Evolutionary conservation across 1,140 invertebrate genomes (phyloP).

Genomic region (Drosophila kanapiae): DNA sequence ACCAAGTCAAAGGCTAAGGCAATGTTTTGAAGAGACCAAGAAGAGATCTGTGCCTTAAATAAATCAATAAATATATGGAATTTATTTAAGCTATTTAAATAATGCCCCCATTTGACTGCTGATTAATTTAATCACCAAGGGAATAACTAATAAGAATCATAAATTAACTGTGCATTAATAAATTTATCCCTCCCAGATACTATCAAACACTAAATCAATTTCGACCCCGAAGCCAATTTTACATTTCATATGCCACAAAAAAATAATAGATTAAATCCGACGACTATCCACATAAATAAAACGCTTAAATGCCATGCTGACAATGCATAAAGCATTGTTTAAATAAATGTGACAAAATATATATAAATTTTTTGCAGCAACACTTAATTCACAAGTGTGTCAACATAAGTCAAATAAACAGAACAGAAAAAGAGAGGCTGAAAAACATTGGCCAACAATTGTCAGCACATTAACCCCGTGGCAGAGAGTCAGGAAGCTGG

Average conservation of each 20-base stretch:
- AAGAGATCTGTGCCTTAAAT: background rate
- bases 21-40: background rate
- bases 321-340: conserved; percentile 44
- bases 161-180: conserved; percentile 3
- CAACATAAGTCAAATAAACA: conserved; percentile 53
- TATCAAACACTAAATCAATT: conserved; percentile 10
- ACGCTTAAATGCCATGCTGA: conserved; percentile 45
- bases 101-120: background rate
- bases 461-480: conserved; percentile 70
- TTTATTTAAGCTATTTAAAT: background rate
- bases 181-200: conserved; percentile 10
- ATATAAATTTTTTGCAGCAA: conserved; percentile 52
- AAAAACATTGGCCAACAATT: conserved; percentile 49
- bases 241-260: conserved; percentile 12
- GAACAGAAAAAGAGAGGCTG: conserved; percentile 1
- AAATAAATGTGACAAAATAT: conserved; percentile 47
- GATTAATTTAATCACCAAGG: conserved; percentile 10
- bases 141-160: conserved; percentile 13
- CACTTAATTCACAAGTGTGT: conserved; percentile 67
- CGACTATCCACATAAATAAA: conserved; percentile 39
- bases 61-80: background rate
- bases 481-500: conserved; percentile 27
- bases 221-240: conserved; percentile 13
- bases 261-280: conserved; percentile 30
- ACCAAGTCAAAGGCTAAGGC: background rate